phyloP scores from a whole-genome alignment of 1,140 invertebrate genomes.

The Panulirus ornatus region DNA sequence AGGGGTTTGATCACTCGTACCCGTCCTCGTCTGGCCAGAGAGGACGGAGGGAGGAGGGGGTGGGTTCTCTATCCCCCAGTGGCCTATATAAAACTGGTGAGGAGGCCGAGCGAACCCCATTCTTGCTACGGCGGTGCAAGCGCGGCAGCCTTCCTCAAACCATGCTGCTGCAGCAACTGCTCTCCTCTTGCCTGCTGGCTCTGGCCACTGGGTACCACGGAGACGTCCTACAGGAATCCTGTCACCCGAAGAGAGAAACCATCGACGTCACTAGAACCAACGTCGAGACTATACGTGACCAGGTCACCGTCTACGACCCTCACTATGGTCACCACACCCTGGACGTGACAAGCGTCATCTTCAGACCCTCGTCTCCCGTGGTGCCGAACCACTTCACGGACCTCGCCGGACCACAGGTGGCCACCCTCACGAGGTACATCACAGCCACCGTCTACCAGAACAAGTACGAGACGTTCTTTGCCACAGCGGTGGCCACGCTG shows the following conservation, averaged over 20 bases:
- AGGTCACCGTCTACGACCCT: conserved; percentile 19
- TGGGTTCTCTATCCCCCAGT: background rate
- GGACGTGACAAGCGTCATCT: conserved; percentile 34
- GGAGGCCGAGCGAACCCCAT: background rate
- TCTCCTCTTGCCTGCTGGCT: background rate
- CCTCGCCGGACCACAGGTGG: background rate
- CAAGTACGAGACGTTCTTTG: background rate
- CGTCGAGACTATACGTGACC: background rate
- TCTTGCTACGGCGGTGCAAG: background rate
- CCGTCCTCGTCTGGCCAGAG: no score
- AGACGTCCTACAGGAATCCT: background rate
- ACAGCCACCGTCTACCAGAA: conserved; percentile 4
- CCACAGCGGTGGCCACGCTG: conserved; percentile 1
- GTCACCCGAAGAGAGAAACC: conserved; percentile 1
- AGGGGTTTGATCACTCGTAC: background rate
- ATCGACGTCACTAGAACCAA: conserved; percentile 33
- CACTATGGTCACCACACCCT: background rate
- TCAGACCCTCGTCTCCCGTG: conserved; percentile 16
- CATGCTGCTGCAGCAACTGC: conserved; percentile 17
- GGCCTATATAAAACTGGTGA: background rate
- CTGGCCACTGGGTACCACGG: background rate
- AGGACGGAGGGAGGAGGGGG: no score
- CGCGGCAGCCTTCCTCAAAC: background rate
- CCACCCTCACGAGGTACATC: background rate
- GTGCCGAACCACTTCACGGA: background rate